A percentile compares a stretch with the other conserved stretches of the same genome.
These are phyloP conservation scores for Podarcis cretensis DNA, from an alignment of 2,113 vertebrate species.

Conservation along the genomic window DNA sequence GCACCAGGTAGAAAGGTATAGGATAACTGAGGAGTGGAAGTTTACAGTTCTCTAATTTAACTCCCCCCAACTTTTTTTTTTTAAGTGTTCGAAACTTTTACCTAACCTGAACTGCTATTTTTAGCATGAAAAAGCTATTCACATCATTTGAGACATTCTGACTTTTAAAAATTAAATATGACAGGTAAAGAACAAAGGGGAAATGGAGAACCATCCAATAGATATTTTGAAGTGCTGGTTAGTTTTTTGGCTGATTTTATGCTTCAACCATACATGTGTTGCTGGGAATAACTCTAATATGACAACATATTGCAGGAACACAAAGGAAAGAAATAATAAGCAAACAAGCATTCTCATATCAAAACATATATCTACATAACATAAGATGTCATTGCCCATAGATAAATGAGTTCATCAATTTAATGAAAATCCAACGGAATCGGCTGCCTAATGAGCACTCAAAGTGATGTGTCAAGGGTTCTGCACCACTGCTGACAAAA, in stretches of 20 bases:
- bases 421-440: conserved; percentile 86
- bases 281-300: not conserved
- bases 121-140: not conserved
- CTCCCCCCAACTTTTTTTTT: not conserved
- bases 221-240: conserved; percentile 8
- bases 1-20: not conserved
- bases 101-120: not conserved
- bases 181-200: conserved; percentile 14
- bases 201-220: conserved; percentile 3
- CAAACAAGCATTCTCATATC: conserved; percentile 54
- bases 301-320: conserved; percentile 37
- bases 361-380: conserved; percentile 69
- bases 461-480: conserved; percentile 78
- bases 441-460: conserved; percentile 80
- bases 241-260: conserved; percentile 9
- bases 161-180: conserved; percentile 8
- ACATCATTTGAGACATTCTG: not conserved
- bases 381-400: conserved; percentile 83
- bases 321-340: conserved; percentile 56
- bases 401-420: conserved; percentile 91
- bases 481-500: conserved; percentile 84
- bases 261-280: conserved; percentile 1
- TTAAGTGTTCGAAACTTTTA: not conserved
- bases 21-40: not conserved
- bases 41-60: not conserved